Evolutionary conservation across 2,797 vertebrate species (phyloP).

Genomic region (Channa striata): DNA sequence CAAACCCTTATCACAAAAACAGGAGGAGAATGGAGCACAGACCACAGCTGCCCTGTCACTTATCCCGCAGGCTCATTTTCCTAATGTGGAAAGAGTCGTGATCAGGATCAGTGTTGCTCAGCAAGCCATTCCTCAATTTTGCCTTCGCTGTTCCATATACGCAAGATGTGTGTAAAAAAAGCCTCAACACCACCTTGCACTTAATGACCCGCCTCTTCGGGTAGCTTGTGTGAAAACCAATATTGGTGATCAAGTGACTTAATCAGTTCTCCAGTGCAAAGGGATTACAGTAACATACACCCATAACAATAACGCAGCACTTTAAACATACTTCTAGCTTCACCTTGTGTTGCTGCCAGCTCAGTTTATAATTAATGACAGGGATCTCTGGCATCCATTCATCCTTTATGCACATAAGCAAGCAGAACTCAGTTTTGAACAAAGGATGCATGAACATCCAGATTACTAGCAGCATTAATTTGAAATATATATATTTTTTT

Average conservation of each 20-base stretch:
- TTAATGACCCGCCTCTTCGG: not conserved
- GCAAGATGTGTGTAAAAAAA: constrained; percentile 13
- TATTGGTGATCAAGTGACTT: constrained; percentile 54
- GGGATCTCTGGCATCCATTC: constrained; percentile 1
- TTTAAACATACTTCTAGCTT: constrained; percentile 28
- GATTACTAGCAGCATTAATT: too few relatives aligned
- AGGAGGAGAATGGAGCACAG: not conserved
- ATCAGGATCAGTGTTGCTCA: constrained; percentile 5
- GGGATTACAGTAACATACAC: constrained; percentile 55
- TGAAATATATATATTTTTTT: too few relatives aligned
- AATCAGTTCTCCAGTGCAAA: constrained; percentile 56
- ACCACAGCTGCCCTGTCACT: constrained; percentile 42
- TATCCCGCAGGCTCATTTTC: constrained; percentile 41
- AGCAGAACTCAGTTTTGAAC: not conserved
- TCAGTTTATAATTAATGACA: constrained; percentile 66
- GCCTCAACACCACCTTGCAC: not conserved
- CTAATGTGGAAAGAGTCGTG: constrained; percentile 41
- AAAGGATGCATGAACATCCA: constrained; percentile 17
- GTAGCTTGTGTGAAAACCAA: constrained; percentile 38
- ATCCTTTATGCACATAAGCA: constrained; percentile 20
- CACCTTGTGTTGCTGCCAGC: constrained; percentile 35
- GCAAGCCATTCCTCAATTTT: not conserved
- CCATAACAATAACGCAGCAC: constrained; percentile 40
- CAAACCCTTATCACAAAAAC: constrained; percentile 33
- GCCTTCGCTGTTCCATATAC: not conserved